Percentiles rank a stretch among this genome's conserved stretches.
Conservation (phyloP, 2,113 vertebrate species). For the Haliaeetus leucogaster region DNA sequence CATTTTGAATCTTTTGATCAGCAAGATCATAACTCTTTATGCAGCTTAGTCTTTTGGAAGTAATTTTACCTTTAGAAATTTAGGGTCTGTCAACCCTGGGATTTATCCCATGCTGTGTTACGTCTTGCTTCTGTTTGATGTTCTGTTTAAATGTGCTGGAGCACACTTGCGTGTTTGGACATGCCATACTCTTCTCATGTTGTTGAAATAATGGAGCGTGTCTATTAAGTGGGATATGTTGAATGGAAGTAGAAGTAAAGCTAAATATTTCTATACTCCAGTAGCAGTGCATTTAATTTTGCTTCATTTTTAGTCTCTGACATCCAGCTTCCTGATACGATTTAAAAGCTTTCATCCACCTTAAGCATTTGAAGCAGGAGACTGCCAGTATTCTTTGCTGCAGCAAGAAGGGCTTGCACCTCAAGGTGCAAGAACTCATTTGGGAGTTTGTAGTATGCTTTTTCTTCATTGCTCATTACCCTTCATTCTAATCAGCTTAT, state of each 20-base stretch:
- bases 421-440: not conserved
- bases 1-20: not conserved
- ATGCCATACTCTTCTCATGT: not conserved
- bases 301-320: not conserved
- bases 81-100: not conserved
- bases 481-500: not conserved
- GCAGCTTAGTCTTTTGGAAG: not conserved
- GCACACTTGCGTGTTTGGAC: not conserved
- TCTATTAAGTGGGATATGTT: not conserved
- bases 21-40: not conserved
- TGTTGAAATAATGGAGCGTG: not conserved
- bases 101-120: not conserved
- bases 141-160: not conserved
- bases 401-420: not conserved
- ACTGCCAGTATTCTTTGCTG: not conserved
- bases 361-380: not conserved
- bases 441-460: not conserved
- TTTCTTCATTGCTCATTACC: not conserved
- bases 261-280: not conserved
- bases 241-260: not conserved
- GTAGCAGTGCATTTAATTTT: not conserved
- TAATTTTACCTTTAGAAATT: not conserved
- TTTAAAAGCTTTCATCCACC: not conserved
- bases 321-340: not conserved
- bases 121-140: not conserved